phyloP scores from a whole-genome alignment of 92 coral and sea anemone genomes.

The Actinernus sp. region DNA sequence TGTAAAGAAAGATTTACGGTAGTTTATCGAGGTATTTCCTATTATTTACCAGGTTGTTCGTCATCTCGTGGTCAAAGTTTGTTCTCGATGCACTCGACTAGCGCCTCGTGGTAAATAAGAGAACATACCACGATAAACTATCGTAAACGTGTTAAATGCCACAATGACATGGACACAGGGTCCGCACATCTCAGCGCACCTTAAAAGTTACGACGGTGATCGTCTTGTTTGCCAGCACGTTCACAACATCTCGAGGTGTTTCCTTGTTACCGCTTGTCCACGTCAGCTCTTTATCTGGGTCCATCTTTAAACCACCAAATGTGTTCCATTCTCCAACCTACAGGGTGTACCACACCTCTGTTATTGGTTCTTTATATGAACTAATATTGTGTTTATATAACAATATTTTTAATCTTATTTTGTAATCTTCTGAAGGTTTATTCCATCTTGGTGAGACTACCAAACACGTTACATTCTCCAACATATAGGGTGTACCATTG shows the following conservation, averaged over 20 bases:
- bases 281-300: constrained; percentile 13
- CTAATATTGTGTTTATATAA: no score
- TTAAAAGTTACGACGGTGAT: constrained; percentile 42
- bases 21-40: no score
- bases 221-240: constrained; percentile 51
- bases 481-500: no score
- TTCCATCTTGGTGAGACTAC: no score
- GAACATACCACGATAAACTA: background rate
- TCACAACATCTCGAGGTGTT: constrained; percentile 52
- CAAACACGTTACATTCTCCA: no score
- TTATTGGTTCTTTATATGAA: no score
- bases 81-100: background rate
- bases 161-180: background rate
- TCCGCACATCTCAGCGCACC: constrained; percentile 13
- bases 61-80: background rate
- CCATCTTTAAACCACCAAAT: constrained; percentile 1
- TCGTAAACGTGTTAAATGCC: background rate
- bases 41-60: background rate
- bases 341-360: no score
- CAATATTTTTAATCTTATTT: no score
- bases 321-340: constrained; percentile 65
- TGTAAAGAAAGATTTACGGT: no score
- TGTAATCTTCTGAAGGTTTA: no score
- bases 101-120: background rate
- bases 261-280: constrained; percentile 55